Evolutionary conservation across 2,797 vertebrate genomes (phyloP).

Genomic region (Holocentrus rufus): DNA sequence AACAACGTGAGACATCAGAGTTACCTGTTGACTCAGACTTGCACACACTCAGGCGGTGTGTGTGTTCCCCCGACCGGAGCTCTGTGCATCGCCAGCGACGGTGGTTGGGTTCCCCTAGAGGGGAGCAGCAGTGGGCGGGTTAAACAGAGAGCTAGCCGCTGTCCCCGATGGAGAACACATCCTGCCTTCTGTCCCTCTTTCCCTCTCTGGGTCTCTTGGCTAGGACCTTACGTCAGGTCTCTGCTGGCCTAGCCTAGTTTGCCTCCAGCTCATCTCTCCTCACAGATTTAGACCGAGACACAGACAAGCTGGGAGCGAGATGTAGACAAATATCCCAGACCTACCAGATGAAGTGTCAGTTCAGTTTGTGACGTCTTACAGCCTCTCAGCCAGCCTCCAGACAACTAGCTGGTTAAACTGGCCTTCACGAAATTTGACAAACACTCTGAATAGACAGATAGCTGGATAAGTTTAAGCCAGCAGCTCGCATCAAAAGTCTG

Average conservation of each 20-base stretch:
- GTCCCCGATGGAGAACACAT: conserved; percentile 34
- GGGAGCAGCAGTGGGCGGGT: conserved; percentile 14
- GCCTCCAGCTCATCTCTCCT: neutral
- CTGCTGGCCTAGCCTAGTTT: conserved; percentile 9
- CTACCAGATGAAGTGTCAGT: neutral
- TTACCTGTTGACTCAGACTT: neutral
- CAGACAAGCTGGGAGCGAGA: neutral
- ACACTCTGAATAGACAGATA: too few species aligned
- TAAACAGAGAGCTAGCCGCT: conserved; percentile 47
- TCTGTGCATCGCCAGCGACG: conserved; percentile 27
- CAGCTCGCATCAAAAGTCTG: too few species aligned
- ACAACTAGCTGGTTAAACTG: too few species aligned
- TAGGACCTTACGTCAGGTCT: conserved; percentile 26
- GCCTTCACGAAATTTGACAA: too few species aligned
- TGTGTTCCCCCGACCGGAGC: conserved; percentile 15
- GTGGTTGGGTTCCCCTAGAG: conserved; percentile 28
- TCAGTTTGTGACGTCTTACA: too few species aligned
- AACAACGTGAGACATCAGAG: too few species aligned
- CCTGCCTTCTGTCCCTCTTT: conserved; percentile 12
- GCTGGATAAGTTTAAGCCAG: too few species aligned
- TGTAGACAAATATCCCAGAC: neutral
- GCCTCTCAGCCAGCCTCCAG: too few species aligned
- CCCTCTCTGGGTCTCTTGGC: conserved; percentile 28
- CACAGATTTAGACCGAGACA: neutral
- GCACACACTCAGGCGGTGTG: neutral